phyloP scores from a whole-genome alignment of 2,797 vertebrate genomes.

The Ctenosaura bakeri region DNA sequence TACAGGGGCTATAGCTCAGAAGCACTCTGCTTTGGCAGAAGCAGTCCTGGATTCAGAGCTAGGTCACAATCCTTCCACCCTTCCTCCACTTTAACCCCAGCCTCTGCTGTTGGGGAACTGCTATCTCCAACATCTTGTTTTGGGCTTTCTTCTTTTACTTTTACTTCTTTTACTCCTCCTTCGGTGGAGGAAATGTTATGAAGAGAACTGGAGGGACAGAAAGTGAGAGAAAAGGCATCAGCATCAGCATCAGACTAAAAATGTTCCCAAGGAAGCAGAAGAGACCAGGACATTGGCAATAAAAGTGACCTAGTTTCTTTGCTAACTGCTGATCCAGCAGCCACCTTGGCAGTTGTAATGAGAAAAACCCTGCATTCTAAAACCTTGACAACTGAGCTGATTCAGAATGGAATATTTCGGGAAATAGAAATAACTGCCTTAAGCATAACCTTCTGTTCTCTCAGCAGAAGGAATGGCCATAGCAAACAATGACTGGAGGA shows the following conservation, averaged over 20 bases:
- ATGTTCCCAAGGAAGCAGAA: neutral
- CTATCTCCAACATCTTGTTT: neutral
- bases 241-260: neutral
- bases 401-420: slow-evolving; percentile 20
- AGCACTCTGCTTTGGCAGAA: neutral
- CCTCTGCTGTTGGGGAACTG: neutral
- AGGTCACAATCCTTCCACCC: neutral
- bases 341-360: neutral
- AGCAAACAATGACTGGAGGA: neutral
- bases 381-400: slow-evolving; percentile 17
- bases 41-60: neutral
- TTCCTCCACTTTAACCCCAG: neutral
- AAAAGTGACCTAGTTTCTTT: slow-evolving; percentile 36
- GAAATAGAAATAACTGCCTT: slow-evolving; percentile 7
- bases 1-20: neutral
- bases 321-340: slow-evolving; percentile 1
- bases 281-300: neutral
- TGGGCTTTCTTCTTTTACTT: neutral
- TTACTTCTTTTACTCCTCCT: neutral
- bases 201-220: no score
- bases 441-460: slow-evolving; percentile 1
- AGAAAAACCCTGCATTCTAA: slow-evolving; percentile 8
- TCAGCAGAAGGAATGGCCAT: neutral
- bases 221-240: neutral
- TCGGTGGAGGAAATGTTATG: neutral